phyloP scores from a whole-genome alignment of 2,888 invertebrate genomes.

The Hypolimnas misippus region DNA sequence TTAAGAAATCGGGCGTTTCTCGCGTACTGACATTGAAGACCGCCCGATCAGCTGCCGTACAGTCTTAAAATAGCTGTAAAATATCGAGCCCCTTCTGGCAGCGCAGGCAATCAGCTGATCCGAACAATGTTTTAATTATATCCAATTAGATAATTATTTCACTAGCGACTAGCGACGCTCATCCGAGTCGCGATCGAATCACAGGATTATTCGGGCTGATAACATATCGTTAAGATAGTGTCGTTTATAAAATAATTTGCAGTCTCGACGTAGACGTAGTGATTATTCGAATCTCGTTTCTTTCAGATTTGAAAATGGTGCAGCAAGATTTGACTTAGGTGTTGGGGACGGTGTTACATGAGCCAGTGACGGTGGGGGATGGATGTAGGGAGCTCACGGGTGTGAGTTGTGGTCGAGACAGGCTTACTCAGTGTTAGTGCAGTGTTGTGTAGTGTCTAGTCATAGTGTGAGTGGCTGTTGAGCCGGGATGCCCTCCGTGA shows the following conservation, averaged over 20 bases:
- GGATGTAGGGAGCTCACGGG: conserved; percentile 68
- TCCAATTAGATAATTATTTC: conserved; percentile 71
- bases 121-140: conserved; percentile 73
- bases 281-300: conserved; percentile 60
- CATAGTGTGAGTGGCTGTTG: conserved; percentile 66
- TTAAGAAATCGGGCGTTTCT: conserved; percentile 46
- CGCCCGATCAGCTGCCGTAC: conserved; percentile 76
- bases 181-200: conserved; percentile 56
- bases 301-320: conserved; percentile 83
- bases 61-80: conserved; percentile 82
- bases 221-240: conserved; percentile 60
- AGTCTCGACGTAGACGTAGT: conserved; percentile 56
- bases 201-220: conserved; percentile 57
- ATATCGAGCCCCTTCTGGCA: conserved; percentile 80
- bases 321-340: conserved; percentile 84
- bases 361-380: conserved; percentile 56
- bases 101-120: conserved; percentile 79
- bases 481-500: conserved; percentile 85
- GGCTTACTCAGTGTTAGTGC: conserved; percentile 63
- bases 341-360: conserved; percentile 54
- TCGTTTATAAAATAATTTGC: conserved; percentile 51
- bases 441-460: conserved; percentile 77
- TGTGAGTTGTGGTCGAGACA: conserved; percentile 69
- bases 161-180: conserved; percentile 58
- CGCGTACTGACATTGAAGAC: conserved; percentile 76